phyloP scores from a whole-genome alignment of 2,797 vertebrate species.

The Lates japonicus region DNA sequence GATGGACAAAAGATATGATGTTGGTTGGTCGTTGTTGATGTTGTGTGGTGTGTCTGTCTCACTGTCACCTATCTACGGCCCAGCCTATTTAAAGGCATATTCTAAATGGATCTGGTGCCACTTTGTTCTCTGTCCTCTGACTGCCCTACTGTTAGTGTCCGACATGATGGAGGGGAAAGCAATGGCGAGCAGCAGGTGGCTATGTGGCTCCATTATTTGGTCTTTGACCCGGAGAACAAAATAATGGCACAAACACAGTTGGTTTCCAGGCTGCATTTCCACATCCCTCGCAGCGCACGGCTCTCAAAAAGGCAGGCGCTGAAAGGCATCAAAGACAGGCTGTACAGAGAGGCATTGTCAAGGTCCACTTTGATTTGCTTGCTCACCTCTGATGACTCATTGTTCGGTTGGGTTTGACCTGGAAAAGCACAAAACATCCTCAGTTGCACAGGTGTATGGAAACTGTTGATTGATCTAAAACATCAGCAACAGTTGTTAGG shows the following conservation, averaged over 20 bases:
- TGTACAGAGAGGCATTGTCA: constrained; percentile 15
- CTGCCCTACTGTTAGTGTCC: constrained; percentile 19
- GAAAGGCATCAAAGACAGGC: constrained; percentile 32
- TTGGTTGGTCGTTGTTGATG: not conserved
- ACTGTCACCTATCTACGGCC: too few relatives aligned
- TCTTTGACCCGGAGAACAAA: constrained; percentile 53
- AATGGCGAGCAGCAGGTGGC: constrained; percentile 48
- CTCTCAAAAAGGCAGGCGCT: constrained; percentile 12
- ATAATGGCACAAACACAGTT: constrained; percentile 20
- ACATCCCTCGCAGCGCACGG: not conserved
- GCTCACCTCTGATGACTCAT: constrained; percentile 34
- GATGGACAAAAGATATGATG: too few relatives aligned
- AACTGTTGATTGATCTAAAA: constrained; percentile 9
- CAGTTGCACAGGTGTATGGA: not conserved
- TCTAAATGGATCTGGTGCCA: not conserved
- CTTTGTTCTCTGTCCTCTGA: constrained; percentile 13
- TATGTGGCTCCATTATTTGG: constrained; percentile 42
- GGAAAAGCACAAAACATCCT: constrained; percentile 13
- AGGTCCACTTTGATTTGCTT: constrained; percentile 30
- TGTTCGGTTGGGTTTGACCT: not conserved
- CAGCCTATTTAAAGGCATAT: not conserved
- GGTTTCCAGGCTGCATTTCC: constrained; percentile 24
- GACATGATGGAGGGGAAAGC: constrained; percentile 6
- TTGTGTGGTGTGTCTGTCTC: not conserved
- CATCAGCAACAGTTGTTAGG: not conserved